phyloP scores from a whole-genome alignment of 2,113 vertebrate genomes.

The Ophiodon elongatus region DNA sequence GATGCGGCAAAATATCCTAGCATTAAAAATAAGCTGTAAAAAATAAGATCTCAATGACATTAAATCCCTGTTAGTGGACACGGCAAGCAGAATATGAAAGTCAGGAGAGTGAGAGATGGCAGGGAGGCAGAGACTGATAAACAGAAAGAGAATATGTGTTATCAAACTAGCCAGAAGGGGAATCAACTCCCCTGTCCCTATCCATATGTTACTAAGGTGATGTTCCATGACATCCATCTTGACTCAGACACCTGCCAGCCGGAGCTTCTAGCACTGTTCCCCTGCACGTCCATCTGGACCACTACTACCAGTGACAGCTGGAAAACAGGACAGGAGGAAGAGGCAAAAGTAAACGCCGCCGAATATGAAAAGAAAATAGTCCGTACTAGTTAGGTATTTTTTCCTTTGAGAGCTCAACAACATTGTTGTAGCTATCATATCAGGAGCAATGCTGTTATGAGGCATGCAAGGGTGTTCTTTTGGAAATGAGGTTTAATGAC shows the following conservation, averaged over 20 bases:
- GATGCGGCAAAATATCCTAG: conserved; percentile 25
- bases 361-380: conserved; percentile 34
- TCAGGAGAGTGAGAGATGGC: conserved; percentile 11
- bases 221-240: conserved; percentile 82
- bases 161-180: conserved; percentile 76
- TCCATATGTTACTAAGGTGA: conserved; percentile 83
- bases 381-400: conserved; percentile 10
- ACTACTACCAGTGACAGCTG: conserved; percentile 31
- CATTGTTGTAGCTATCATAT: conserved; percentile 30
- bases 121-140: conserved; percentile 21
- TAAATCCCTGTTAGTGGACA: conserved; percentile 39
- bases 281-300: conserved; percentile 76
- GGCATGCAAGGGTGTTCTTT: conserved; percentile 35
- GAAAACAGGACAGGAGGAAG: conserved; percentile 52
- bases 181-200: conserved; percentile 74
- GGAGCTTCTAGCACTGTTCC: conserved; percentile 57
- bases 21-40: conserved; percentile 13
- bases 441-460: conserved; percentile 14
- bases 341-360: conserved; percentile 43
- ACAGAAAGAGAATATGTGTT: conserved; percentile 47
- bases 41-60: conserved; percentile 19
- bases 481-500: conserved; percentile 44
- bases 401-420: conserved; percentile 25
- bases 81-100: conserved; percentile 28
- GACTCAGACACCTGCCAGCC: conserved; percentile 79